These are phyloP conservation scores for Stegodyphus dumicola DNA, from an alignment of 1,140 invertebrate species.

Conservation along the genomic window DNA sequence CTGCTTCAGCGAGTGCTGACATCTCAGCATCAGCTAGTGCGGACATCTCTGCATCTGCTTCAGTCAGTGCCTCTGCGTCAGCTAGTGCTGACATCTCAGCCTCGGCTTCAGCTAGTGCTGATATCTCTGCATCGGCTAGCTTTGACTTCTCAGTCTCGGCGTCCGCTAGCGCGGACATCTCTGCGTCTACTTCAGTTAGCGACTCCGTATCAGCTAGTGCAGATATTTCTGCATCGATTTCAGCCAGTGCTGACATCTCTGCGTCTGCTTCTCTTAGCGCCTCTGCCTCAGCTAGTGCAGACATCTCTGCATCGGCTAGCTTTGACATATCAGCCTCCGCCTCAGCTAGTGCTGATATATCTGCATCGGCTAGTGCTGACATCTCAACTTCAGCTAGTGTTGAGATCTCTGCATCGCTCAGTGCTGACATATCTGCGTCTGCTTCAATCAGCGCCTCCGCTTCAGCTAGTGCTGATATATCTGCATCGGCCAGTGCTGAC, in stretches of 20 bases:
- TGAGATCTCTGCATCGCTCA: not conserved
- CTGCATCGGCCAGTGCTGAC: not conserved
- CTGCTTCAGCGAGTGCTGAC: not conserved
- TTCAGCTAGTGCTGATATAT: not conserved
- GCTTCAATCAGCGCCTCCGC: not conserved
- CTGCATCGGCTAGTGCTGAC: not conserved
- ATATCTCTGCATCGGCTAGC: too few species aligned
- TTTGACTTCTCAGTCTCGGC: too few species aligned
- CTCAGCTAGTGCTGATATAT: not conserved
- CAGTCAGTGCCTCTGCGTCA: too few species aligned
- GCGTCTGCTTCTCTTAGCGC: not conserved
- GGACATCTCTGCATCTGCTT: too few species aligned
- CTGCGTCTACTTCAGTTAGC: too few species aligned
- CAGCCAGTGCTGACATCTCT: too few species aligned
- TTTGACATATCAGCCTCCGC: not conserved
- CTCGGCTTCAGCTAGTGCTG: too few species aligned
- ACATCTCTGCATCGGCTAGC: not conserved
- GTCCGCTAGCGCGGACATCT: too few species aligned
- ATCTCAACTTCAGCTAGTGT: not conserved
- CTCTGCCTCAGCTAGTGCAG: not conserved
- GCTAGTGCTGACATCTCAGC: too few species aligned
- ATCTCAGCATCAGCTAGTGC: too few species aligned
- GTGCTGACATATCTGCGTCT: not conserved
- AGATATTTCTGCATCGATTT: too few species aligned
- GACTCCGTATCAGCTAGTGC: too few species aligned